Evolutionary conservation across 2,797 vertebrate species (phyloP).

Genomic region (Lithobates sylvaticus): DNA sequence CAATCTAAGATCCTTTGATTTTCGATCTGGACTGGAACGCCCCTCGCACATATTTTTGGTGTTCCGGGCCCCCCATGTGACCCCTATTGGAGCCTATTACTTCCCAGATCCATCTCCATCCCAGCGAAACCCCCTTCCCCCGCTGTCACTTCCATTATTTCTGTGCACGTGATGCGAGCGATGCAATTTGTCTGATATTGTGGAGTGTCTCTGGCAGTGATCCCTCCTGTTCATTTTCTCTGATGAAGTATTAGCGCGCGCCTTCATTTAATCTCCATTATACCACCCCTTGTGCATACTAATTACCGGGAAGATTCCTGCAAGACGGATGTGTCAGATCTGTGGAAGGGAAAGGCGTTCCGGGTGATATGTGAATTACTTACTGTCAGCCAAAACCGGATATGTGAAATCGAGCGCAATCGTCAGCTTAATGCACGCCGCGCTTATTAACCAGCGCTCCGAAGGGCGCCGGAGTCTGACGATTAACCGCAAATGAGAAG

Average conservation of each 20-base stretch:
- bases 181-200: slow-evolving; percentile 24
- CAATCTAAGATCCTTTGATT: too few relatives aligned
- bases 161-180: slow-evolving; percentile 11
- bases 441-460: background rate
- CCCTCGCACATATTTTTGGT: background rate
- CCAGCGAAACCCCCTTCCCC: background rate
- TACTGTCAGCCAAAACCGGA: slow-evolving; percentile 15
- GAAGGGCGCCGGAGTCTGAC: background rate
- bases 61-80: background rate
- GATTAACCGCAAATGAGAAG: background rate
- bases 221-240: slow-evolving; percentile 25
- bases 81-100: too few relatives aligned
- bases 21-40: too few relatives aligned
- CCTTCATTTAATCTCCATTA: slow-evolving; percentile 51
- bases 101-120: background rate
- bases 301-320: slow-evolving; percentile 20
- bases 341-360: slow-evolving; percentile 3
- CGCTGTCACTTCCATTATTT: background rate
- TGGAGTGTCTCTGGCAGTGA: slow-evolving; percentile 11
- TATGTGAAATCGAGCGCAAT: slow-evolving; percentile 10
- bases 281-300: slow-evolving; percentile 24
- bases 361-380: slow-evolving; percentile 29
- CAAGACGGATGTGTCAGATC: slow-evolving; percentile 20
- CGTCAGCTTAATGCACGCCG: background rate
- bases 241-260: slow-evolving; percentile 35